Conservation (phyloP, 2,888 invertebrate genomes). For the Cephus rjabovi region DNA sequence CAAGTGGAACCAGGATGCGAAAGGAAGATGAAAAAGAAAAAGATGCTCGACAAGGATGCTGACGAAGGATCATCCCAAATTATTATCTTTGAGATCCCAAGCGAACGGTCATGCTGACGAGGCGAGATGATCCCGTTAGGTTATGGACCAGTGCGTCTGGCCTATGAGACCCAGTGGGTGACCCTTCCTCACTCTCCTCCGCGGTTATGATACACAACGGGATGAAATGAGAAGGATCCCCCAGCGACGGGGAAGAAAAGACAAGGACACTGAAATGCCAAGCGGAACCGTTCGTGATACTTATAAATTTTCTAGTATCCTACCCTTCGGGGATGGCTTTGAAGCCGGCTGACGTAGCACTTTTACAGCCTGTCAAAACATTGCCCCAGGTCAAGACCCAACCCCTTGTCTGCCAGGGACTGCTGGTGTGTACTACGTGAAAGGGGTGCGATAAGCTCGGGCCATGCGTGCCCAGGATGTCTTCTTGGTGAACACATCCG, state of each 20-base stretch:
- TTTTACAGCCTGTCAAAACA: background rate
- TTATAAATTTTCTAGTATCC: background rate
- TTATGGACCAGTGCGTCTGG: background rate
- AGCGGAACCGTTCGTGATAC: background rate
- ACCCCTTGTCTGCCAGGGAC: background rate
- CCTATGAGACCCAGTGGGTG: background rate
- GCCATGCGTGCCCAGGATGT: slow-evolving; percentile 49
- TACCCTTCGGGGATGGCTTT: background rate
- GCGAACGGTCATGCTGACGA: background rate
- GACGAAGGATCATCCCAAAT: background rate
- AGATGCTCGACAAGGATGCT: background rate
- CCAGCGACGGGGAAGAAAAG: background rate
- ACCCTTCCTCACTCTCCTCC: background rate
- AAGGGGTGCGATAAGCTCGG: background rate
- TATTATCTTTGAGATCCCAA: background rate
- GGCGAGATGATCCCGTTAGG: background rate
- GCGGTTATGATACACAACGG: background rate
- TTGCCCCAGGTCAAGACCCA: background rate
- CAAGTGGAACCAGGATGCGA: background rate
- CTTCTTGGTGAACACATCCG: slow-evolving; percentile 29
- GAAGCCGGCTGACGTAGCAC: background rate
- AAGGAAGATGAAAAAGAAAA: background rate
- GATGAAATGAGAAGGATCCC: background rate
- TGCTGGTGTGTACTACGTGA: background rate
- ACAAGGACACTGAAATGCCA: background rate